phyloP scores from a whole-genome alignment of 2,888 invertebrate species.

The Agrilus mali region DNA sequence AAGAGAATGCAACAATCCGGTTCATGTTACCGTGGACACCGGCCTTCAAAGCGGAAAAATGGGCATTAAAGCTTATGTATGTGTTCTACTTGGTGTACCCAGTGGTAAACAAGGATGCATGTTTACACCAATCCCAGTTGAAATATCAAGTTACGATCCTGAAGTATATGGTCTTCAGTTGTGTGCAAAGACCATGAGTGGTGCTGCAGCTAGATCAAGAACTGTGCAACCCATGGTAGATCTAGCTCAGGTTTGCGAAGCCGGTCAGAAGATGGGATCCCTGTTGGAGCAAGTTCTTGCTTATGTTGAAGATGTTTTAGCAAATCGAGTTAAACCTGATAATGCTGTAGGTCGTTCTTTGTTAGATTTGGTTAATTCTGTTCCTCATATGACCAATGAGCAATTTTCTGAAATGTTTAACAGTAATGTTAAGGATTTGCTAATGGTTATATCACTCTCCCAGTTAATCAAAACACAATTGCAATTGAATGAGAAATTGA shows the following conservation, averaged over 20 bases:
- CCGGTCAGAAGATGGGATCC: slow-evolving; percentile 62
- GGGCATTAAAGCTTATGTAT: slow-evolving; percentile 89
- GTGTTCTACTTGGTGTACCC: slow-evolving; percentile 88
- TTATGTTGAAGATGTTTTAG: slow-evolving; percentile 89
- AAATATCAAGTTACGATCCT: slow-evolving; percentile 81
- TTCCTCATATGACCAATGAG: slow-evolving; percentile 81
- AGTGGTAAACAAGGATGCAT: slow-evolving; percentile 85
- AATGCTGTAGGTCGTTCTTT: slow-evolving; percentile 84
- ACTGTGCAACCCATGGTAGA: slow-evolving; percentile 33
- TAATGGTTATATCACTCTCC: slow-evolving; percentile 94
- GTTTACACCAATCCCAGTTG: slow-evolving; percentile 92
- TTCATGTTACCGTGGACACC: slow-evolving; percentile 93
- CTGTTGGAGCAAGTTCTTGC: slow-evolving; percentile 65
- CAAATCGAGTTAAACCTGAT: slow-evolving; percentile 61
- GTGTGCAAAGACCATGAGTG: slow-evolving; percentile 67
- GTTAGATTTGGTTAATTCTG: slow-evolving; percentile 80
- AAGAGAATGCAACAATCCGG: slow-evolving; percentile 84
- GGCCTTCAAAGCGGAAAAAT: slow-evolving; percentile 76
- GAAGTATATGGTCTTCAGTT: slow-evolving; percentile 75
- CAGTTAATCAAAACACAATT: slow-evolving; percentile 94
- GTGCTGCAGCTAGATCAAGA: slow-evolving; percentile 28
- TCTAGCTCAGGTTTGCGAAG: slow-evolving; percentile 67
- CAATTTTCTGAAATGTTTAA: slow-evolving; percentile 93
- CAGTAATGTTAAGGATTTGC: slow-evolving; percentile 89
- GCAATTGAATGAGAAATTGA: slow-evolving; percentile 91